Evolutionary conservation across 2,113 vertebrate species (phyloP).

Genomic region (Etheostoma spectabile): DNA sequence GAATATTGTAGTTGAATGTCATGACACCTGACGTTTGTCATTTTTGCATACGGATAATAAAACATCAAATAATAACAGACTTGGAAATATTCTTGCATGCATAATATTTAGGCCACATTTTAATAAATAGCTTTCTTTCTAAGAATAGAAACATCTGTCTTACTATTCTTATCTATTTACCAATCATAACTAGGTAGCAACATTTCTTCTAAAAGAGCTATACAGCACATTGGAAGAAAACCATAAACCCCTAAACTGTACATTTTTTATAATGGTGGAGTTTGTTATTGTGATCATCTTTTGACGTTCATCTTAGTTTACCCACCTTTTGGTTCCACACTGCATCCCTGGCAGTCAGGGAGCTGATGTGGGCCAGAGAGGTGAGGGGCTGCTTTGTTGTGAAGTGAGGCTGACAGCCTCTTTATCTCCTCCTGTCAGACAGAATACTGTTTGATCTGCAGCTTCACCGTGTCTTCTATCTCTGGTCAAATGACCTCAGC

Average conservation of each 20-base stretch:
- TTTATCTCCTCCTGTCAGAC: conserved; percentile 83
- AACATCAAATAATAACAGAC: neutral
- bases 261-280: conserved; percentile 46
- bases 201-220: conserved; percentile 6
- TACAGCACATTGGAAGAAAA: conserved; percentile 23
- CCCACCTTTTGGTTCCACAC: conserved; percentile 70
- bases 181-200: neutral
- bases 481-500: conserved; percentile 78
- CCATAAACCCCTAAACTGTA: conserved; percentile 20
- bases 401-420: conserved; percentile 73
- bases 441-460: conserved; percentile 81
- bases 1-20: neutral
- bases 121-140: neutral
- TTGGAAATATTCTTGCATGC: neutral
- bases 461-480: conserved; percentile 67
- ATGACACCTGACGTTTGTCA: neutral
- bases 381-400: conserved; percentile 80
- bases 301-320: conserved; percentile 69
- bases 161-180: neutral
- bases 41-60: neutral
- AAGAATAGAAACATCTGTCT: neutral
- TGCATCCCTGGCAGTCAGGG: conserved; percentile 65
- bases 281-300: conserved; percentile 57
- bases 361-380: conserved; percentile 78
- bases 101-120: neutral